A percentile compares a stretch with the other conserved stretches of the same genome.
Conservation (phyloP, 2,113 vertebrate genomes). For the Meles meles region DNA sequence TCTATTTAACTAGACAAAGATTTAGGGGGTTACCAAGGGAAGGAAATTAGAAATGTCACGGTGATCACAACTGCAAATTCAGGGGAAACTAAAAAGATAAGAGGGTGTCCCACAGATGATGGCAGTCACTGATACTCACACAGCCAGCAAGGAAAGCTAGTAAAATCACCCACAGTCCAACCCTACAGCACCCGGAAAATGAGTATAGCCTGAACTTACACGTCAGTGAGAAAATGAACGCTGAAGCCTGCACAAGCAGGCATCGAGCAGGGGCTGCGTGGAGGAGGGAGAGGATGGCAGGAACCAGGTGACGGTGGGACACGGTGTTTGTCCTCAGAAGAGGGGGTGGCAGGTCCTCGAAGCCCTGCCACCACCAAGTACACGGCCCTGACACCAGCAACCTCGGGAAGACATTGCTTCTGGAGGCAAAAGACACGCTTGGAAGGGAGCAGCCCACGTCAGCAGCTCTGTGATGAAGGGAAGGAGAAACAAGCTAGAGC, state of each 20-base stretch:
- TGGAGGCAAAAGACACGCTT: neutral
- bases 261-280: accelerated
- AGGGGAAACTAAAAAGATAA: neutral
- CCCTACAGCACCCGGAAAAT: neutral
- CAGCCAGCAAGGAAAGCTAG: neutral
- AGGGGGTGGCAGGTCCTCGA: too few relatives aligned
- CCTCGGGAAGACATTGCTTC: neutral
- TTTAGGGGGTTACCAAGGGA: neutral
- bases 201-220: neutral
- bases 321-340: accelerated
- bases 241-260: neutral
- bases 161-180: accelerated
- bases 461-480: accelerated
- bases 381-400: neutral
- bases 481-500: too few relatives aligned
- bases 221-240: neutral
- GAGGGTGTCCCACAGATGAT: accelerated
- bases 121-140: too few relatives aligned
- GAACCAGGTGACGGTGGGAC: accelerated
- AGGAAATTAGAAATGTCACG: neutral
- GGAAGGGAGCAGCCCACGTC: too few relatives aligned
- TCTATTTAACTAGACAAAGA: neutral
- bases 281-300: neutral
- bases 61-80: neutral
- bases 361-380: neutral